phyloP scores from a whole-genome alignment of 1,140 invertebrate genomes.

The Gonatopus flavifemur region DNA sequence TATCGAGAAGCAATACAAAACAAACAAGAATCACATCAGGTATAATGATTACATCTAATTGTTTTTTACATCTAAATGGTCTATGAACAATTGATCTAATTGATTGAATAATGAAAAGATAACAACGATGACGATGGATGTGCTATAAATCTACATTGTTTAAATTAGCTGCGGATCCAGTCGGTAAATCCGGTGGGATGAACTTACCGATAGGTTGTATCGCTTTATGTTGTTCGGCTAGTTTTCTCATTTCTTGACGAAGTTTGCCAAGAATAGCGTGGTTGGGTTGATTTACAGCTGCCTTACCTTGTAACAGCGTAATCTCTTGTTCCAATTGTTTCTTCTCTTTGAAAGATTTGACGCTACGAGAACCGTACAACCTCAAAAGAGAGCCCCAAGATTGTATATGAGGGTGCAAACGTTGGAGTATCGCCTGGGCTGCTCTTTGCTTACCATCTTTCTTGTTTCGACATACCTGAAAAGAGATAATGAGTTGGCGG shows the following conservation, averaged over 20 bases:
- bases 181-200: constrained; percentile 68
- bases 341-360: constrained; percentile 91
- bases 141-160: constrained; percentile 71
- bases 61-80: no score
- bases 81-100: no score
- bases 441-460: constrained; percentile 96
- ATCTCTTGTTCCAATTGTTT: constrained; percentile 95
- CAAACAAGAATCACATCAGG: no score
- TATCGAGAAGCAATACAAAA: no score
- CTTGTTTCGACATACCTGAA: constrained; percentile 85
- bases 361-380: constrained; percentile 89
- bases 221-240: constrained; percentile 68
- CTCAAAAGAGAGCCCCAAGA: constrained; percentile 94
- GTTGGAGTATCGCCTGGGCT: constrained; percentile 91
- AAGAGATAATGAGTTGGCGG: no score
- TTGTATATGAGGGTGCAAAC: constrained; percentile 87
- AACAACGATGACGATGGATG: background rate
- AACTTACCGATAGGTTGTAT: constrained; percentile 76
- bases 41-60: no score
- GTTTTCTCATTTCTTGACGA: constrained; percentile 82
- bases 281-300: constrained; percentile 89
- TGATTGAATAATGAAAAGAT: no score
- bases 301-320: constrained; percentile 86
- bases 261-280: constrained; percentile 91
- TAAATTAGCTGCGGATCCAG: constrained; percentile 70